A percentile compares a stretch with the other conserved stretches of the same genome.
phyloP scores from a whole-genome alignment of 1,140 invertebrate species.

The Adelges cooleyi region DNA sequence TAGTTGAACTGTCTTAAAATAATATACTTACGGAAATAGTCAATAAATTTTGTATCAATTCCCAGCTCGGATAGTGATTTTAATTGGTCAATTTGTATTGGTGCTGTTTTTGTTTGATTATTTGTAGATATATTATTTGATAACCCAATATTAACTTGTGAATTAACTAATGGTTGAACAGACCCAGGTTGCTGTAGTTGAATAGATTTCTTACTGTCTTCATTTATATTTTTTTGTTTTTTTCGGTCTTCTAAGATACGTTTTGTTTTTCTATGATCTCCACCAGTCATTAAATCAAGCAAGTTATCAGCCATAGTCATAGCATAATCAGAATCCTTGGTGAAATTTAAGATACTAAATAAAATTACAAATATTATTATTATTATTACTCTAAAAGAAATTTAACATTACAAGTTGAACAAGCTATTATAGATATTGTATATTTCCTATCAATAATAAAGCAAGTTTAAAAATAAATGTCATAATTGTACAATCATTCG shows the following conservation, averaged over 20 bases:
- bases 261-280: conserved; percentile 70
- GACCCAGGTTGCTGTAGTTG: conserved; percentile 1
- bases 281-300: conserved; percentile 67
- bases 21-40: conserved; percentile 50
- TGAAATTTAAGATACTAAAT: conserved; percentile 63
- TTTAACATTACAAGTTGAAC: neutral
- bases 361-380: no score
- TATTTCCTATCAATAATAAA: no score
- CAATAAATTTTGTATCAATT: conserved; percentile 73
- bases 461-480: conserved; percentile 1
- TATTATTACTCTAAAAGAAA: neutral
- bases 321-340: conserved; percentile 70
- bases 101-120: conserved; percentile 33
- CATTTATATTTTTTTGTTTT: conserved; percentile 41
- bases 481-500: no score
- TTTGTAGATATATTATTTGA: neutral
- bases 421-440: neutral
- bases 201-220: conserved; percentile 20
- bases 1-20: neutral
- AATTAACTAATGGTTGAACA: neutral
- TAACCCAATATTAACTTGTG: neutral
- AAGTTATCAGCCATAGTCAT: conserved; percentile 72
- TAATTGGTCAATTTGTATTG: conserved; percentile 62
- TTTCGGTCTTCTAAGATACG: conserved; percentile 52
- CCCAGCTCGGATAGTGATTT: conserved; percentile 62